These are phyloP conservation scores for Styela clava DNA, from an alignment of 23 tunicate genomes.

Conservation along the genomic window DNA sequence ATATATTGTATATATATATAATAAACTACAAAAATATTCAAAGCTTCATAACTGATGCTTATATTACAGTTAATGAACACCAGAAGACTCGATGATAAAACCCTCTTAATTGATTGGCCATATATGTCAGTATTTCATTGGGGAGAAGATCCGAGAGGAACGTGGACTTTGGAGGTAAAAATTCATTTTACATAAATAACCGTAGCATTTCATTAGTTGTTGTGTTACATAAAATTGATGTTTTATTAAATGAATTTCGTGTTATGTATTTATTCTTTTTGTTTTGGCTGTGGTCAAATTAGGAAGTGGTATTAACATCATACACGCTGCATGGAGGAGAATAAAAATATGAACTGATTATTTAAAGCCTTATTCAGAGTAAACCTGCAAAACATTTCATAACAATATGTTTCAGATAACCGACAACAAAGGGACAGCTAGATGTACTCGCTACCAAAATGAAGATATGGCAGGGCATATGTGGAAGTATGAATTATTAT, in stretches of 20 bases:
- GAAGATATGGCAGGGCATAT: conserved; percentile 16
- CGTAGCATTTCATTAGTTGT: background rate
- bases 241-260: background rate
- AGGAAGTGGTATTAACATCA: background rate
- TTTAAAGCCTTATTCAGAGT: too few relatives aligned
- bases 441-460: background rate
- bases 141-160: conserved; percentile 33
- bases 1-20: background rate
- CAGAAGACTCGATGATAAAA: conserved; percentile 10
- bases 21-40: too few relatives aligned
- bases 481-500: conserved; percentile 10
- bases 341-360: background rate
- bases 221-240: background rate
- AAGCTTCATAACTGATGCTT: background rate
- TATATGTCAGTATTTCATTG: conserved; percentile 32
- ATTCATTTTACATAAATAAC: background rate
- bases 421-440: conserved; percentile 26
- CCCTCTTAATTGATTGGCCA: background rate
- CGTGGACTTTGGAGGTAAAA: conserved; percentile 23
- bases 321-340: background rate
- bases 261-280: background rate
- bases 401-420: background rate
- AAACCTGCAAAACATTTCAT: background rate
- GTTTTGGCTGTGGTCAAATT: too few relatives aligned
- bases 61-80: conserved; percentile 23